phyloP scores from a whole-genome alignment of 2,113 vertebrate genomes.

The Daubentonia madagascariensis region DNA sequence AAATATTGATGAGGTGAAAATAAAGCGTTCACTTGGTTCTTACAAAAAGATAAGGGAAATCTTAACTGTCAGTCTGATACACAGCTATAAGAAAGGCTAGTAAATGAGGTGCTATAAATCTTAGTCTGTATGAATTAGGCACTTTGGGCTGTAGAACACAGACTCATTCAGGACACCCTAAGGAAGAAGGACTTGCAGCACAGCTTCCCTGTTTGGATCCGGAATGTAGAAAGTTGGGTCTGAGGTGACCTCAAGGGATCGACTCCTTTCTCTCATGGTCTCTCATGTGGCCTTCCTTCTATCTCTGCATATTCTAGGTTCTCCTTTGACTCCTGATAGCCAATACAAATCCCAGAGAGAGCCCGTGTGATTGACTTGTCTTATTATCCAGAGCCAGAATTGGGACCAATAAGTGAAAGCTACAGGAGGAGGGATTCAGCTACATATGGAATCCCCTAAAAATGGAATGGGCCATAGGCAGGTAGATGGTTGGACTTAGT shows the following conservation, averaged over 20 bases:
- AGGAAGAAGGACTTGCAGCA: neutral
- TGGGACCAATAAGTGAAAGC: neutral
- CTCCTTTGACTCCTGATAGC: neutral
- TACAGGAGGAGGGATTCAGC: neutral
- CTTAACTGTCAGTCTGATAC: neutral
- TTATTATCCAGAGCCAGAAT: neutral
- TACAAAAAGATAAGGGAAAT: neutral
- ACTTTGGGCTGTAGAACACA: neutral
- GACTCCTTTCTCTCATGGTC: neutral
- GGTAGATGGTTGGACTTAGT: neutral
- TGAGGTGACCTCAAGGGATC: neutral
- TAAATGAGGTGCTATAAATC: neutral
- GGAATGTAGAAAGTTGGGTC: neutral
- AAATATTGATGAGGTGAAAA: slow-evolving; percentile 13
- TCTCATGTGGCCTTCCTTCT: neutral
- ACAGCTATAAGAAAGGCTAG: neutral
- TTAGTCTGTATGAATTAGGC: neutral
- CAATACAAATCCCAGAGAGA: neutral
- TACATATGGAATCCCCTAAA: neutral
- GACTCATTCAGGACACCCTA: neutral
- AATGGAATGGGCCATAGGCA: neutral
- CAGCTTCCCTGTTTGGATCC: neutral
- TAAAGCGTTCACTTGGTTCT: slow-evolving; percentile 10
- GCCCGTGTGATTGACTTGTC: neutral
- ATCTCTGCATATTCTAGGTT: neutral